Evolutionary conservation across 2,888 invertebrate genomes (phyloP).

Genomic region (Oligia strigilis): DNA sequence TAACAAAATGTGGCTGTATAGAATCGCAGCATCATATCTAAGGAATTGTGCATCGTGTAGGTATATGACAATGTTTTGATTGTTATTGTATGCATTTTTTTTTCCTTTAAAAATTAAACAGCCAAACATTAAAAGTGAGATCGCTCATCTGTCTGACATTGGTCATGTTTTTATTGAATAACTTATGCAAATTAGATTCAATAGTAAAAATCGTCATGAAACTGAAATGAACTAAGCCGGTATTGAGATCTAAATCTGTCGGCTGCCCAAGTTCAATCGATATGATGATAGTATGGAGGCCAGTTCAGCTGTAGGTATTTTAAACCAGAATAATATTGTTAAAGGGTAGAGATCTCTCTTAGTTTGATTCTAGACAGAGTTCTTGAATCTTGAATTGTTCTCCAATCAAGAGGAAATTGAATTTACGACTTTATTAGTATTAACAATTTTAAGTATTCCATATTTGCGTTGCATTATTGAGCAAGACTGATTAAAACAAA

Average conservation of each 20-base stretch:
- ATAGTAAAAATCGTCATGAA: conserved; percentile 18
- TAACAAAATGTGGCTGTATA: too few relatives aligned
- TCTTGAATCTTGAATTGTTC: background rate
- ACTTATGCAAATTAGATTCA: conserved; percentile 8
- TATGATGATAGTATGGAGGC: conserved; percentile 43
- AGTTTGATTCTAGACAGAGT: background rate
- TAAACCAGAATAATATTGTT: conserved; percentile 9
- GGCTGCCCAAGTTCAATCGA: conserved; percentile 60
- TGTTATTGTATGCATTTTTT: background rate
- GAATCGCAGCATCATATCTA: background rate
- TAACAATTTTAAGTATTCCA: background rate
- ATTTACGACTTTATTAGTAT: background rate
- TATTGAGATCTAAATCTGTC: conserved; percentile 64
- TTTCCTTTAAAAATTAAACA: background rate
- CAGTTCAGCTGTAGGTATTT: conserved; percentile 10
- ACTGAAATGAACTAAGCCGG: conserved; percentile 10
- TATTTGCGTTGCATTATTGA: background rate
- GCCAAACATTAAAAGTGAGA: background rate
- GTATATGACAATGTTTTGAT: background rate
- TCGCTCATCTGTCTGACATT: background rate
- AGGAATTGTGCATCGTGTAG: background rate
- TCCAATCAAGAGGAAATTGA: background rate
- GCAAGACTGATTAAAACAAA: background rate
- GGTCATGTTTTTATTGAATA: background rate
- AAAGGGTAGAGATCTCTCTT: background rate